Evolutionary conservation across 2,797 vertebrate species (phyloP).

Genomic region (Graptemys geographica): DNA sequence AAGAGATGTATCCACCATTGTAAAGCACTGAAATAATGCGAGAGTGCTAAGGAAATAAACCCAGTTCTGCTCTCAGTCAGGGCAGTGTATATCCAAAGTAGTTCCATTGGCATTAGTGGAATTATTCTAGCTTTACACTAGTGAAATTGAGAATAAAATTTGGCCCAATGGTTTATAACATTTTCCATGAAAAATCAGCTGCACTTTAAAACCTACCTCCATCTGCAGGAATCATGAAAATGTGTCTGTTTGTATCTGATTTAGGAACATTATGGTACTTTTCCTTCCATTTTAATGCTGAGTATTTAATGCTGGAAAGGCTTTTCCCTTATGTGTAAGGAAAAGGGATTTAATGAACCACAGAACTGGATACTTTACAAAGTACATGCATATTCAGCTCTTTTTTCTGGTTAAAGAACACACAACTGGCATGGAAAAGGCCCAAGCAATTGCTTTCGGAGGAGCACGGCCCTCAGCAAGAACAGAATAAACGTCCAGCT

Average conservation of each 20-base stretch:
- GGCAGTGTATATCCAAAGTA: not conserved
- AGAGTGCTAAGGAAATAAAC: not conserved
- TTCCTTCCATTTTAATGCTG: conserved; percentile 24
- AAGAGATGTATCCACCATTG: not conserved
- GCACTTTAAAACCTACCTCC: not conserved
- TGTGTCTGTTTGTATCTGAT: not conserved
- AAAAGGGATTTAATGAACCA: conserved; percentile 61
- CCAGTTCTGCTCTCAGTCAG: rapidly evolving
- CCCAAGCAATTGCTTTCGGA: conserved; percentile 31
- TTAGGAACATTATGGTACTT: conserved; percentile 25
- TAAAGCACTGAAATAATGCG: not conserved
- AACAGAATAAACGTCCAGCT: conserved; percentile 42
- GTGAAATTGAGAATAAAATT: conserved; percentile 10
- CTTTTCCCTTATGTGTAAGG: conserved; percentile 38
- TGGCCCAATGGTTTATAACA: not conserved
- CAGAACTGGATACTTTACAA: conserved; percentile 61
- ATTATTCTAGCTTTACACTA: conserved; percentile 31
- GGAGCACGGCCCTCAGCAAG: not conserved
- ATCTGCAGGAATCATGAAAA: not conserved
- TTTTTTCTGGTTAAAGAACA: conserved; percentile 65
- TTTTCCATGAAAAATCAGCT: not conserved
- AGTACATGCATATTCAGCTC: conserved; percentile 70
- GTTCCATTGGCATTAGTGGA: not conserved
- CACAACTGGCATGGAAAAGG: conserved; percentile 53
- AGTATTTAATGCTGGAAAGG: not conserved